phyloP scores from a whole-genome alignment of 2,888 invertebrate species.

The Sceliomorpha sp. region DNA sequence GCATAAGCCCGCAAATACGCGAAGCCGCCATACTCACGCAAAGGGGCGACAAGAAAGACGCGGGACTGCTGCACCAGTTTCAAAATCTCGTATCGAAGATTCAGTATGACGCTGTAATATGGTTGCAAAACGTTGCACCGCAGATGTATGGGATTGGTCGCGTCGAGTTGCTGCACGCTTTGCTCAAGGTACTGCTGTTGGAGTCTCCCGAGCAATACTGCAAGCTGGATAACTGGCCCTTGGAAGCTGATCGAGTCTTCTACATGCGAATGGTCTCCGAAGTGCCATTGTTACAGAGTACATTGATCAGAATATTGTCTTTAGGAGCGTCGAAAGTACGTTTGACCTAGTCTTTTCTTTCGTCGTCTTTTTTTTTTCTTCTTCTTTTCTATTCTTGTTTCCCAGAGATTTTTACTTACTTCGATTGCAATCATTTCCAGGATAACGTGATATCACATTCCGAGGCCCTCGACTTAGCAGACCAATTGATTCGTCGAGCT shows the following conservation, averaged over 20 bases:
- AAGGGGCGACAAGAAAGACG: constrained; percentile 82
- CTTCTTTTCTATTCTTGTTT: too few species aligned
- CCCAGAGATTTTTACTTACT: too few species aligned
- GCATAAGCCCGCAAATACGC: constrained; percentile 86
- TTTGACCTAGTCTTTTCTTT: too few species aligned
- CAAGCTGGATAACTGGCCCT: constrained; percentile 93
- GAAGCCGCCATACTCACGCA: constrained; percentile 84
- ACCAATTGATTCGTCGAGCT: constrained; percentile 91
- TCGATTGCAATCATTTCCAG: too few species aligned
- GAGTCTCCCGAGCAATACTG: constrained; percentile 90
- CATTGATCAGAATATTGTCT: constrained; percentile 89
- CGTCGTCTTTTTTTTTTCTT: constrained; percentile 66
- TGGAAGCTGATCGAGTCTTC: constrained; percentile 91
- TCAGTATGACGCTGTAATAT: constrained; percentile 92
- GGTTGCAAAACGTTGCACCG: constrained; percentile 92
- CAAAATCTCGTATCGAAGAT: constrained; percentile 82
- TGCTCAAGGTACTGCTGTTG: constrained; percentile 90
- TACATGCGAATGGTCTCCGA: constrained; percentile 92
- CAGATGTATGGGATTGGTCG: constrained; percentile 87
- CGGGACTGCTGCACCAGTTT: constrained; percentile 78
- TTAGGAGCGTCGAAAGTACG: constrained; percentile 88
- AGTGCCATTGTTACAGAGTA: constrained; percentile 92
- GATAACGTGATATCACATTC: constrained; percentile 90
- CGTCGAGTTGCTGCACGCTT: constrained; percentile 87
- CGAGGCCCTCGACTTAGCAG: constrained; percentile 92